Evolutionary conservation across 1,140 invertebrate species (phyloP), one percentile per base, ranked within the genome.

Genomic region (Euschistus heros): DNA sequence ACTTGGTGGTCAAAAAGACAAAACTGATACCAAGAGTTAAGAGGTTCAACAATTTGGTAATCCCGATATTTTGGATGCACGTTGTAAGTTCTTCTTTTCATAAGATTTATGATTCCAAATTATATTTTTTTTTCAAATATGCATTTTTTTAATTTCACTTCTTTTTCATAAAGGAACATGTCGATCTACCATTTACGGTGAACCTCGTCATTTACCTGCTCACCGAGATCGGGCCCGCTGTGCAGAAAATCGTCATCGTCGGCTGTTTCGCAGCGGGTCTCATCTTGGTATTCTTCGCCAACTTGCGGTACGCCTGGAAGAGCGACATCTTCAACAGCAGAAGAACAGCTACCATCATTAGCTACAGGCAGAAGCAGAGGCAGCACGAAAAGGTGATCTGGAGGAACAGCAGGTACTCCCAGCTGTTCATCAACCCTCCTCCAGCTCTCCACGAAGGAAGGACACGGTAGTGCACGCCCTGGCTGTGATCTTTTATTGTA

Each of bases 1-100:
- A 86, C 73, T 73, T 87, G n/a, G 75, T 84, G 2, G 78, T 87
- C 68, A 73, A 78, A 5, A 71, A 81, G 10, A 80, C 81, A 0
- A 75, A 69, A 15, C 82, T 80, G 62, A 85, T 83, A 70, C 68
- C 71, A 0, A 73, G 76, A 47, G 78, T 82, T 24, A 72, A 69
- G 2, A 74, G 75, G 15, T 87, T 87, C 70, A 81, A 84, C 67
- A 76, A 80, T 60, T 71, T 84, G 24, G 77, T 80, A 0, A 54
- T 89, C 33, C 86, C 87, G 0, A 72, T 88, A 15, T 79, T 84
- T 5, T 86, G 86, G 82, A 73, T 80, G 0, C 81, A 86, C 73
- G 73, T 87, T 71, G 80, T 85, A 73, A 79, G 77, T 75, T 66
- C 18, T 26, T 30, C n/a, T 15, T 27, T 5, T 20, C 4, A n/a